These are phyloP conservation scores for Halictus rubicundus DNA, from an alignment of 1,140 invertebrate species.

Conservation along the genomic window DNA sequence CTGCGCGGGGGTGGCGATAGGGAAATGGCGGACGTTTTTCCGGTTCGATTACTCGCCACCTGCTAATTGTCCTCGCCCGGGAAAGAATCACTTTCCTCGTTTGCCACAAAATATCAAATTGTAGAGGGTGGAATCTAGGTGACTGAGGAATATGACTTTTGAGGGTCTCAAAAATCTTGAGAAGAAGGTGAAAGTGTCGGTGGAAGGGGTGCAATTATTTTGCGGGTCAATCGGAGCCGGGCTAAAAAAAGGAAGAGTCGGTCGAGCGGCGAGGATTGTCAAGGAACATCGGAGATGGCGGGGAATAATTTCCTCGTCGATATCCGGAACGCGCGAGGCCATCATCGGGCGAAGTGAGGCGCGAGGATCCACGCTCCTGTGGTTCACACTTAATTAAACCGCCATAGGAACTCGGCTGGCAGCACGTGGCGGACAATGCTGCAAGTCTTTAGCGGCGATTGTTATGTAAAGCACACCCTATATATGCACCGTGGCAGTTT, in stretches of 20 bases:
- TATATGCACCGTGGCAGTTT: constrained; percentile 69
- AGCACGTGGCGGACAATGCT: constrained; percentile 80
- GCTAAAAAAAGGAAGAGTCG: no score
- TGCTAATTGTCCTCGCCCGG: constrained; percentile 24
- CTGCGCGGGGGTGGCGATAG: constrained; percentile 15
- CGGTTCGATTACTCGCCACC: constrained; percentile 48
- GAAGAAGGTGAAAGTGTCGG: no score
- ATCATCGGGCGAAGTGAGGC: constrained; percentile 80
- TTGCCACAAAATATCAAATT: no score
- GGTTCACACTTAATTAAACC: constrained; percentile 82
- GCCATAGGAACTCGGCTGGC: constrained; percentile 74
- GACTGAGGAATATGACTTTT: no score
- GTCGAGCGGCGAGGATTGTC: neutral
- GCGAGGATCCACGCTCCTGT: constrained; percentile 77
- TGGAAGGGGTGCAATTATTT: no score
- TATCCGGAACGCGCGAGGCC: constrained; percentile 74
- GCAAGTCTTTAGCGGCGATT: constrained; percentile 80
- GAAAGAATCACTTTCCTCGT: neutral
- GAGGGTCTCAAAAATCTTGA: no score
- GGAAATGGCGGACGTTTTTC: constrained; percentile 59
- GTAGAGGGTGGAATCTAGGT: no score
- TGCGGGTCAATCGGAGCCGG: no score
- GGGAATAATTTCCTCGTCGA: constrained; percentile 73
- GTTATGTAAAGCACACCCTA: constrained; percentile 80
- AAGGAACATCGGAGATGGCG: constrained; percentile 26